Conservation (phyloP, 64 coral and sea anemone species). For the Actinia tenebrosa region DNA sequence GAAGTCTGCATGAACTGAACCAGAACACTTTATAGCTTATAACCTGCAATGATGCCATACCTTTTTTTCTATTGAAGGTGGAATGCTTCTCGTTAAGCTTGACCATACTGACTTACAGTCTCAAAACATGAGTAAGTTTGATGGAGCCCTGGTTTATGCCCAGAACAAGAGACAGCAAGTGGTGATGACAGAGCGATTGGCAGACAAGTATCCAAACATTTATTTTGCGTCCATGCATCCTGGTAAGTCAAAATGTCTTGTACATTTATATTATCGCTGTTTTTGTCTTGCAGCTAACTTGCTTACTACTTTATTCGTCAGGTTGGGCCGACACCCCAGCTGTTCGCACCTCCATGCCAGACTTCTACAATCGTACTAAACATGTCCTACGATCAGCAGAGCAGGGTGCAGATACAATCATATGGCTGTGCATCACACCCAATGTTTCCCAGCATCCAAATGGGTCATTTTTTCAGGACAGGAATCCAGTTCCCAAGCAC, state of each 20-base stretch:
- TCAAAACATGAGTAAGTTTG: constrained; percentile 84
- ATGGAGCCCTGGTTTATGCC: constrained; percentile 87
- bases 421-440: constrained; percentile 81
- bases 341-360: constrained; percentile 80
- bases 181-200: constrained; percentile 89
- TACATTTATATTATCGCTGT: too few relatives aligned
- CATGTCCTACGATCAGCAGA: constrained; percentile 53
- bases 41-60: not conserved
- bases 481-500: constrained; percentile 74
- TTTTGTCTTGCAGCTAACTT: not conserved
- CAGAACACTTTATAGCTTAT: too few relatives aligned
- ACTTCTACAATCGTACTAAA: constrained; percentile 78
- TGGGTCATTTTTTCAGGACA: constrained; percentile 87
- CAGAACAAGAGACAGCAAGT: constrained; percentile 98
- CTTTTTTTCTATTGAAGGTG: not conserved
- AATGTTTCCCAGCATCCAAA: constrained; percentile 47
- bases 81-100: constrained; percentile 45
- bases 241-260: constrained; percentile 39
- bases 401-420: constrained; percentile 87
- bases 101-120: constrained; percentile 82
- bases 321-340: constrained; percentile 99
- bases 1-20: too few relatives aligned
- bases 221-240: constrained; percentile 98
- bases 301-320: constrained; percentile 2
- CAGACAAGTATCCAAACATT: constrained; percentile 68